These are phyloP conservation scores for Salminus brasiliensis DNA, from an alignment of 2,113 vertebrate species.

Conservation along the genomic window DNA sequence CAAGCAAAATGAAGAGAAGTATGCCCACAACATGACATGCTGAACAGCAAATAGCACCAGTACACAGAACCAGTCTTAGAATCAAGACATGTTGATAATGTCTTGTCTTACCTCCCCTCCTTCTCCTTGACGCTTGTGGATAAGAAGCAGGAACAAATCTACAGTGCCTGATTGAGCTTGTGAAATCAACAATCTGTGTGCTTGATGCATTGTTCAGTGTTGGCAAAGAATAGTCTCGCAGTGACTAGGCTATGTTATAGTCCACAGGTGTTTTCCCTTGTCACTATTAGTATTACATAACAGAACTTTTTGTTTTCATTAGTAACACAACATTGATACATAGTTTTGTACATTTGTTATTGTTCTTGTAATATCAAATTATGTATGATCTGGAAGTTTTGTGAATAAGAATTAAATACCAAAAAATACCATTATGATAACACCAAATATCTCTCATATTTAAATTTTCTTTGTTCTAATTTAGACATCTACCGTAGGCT, in stretches of 20 bases:
- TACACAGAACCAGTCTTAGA: conserved; percentile 6
- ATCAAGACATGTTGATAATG: conserved; percentile 25
- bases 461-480: too few relatives aligned
- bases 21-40: conserved; percentile 24
- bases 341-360: neutral
- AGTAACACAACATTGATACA: neutral
- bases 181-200: conserved; percentile 2
- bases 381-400: neutral
- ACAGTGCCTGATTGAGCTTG: conserved; percentile 33
- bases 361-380: too few relatives aligned
- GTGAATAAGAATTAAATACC: neutral
- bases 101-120: conserved; percentile 90
- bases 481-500: too few relatives aligned
- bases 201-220: neutral
- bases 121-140: conserved; percentile 91
- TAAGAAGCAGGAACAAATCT: conserved; percentile 53
- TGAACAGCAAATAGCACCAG: conserved; percentile 32
- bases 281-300: neutral
- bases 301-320: neutral
- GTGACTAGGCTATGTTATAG: neutral
- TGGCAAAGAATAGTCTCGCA: neutral
- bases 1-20: conserved; percentile 2
- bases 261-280: neutral
- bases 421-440: neutral
- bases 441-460: too few relatives aligned